Conservation (phyloP, 2,888 invertebrate species). For the Apotomis capreana region DNA sequence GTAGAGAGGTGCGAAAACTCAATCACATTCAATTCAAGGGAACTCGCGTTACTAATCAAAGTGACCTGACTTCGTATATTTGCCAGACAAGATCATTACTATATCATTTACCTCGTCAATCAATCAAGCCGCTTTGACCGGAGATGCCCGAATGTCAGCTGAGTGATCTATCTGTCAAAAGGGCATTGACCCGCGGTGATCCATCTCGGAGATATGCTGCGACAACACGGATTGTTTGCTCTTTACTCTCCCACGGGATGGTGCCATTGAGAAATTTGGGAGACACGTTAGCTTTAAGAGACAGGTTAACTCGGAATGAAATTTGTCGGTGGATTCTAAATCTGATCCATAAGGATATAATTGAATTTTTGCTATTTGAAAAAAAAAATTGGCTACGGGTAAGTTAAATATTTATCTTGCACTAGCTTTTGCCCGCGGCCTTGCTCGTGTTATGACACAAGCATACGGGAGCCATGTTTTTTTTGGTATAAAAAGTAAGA, state of each 20-base stretch:
- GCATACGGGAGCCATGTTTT: too few relatives aligned
- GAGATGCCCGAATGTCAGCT: conserved; percentile 31
- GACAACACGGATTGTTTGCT: conserved; percentile 30
- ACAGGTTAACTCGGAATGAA: neutral
- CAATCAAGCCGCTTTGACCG: conserved; percentile 29
- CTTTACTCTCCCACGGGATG: conserved; percentile 31
- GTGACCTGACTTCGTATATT: neutral
- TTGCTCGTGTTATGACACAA: too few relatives aligned
- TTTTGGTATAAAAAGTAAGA: too few relatives aligned
- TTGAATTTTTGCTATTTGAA: too few relatives aligned
- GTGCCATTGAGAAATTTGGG: conserved; percentile 25
- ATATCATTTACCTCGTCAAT: conserved; percentile 33
- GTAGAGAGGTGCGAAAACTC: neutral
- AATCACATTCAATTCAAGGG: neutral
- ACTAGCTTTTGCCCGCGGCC: too few relatives aligned
- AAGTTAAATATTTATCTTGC: too few relatives aligned
- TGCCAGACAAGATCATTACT: conserved; percentile 17
- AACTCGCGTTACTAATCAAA: neutral
- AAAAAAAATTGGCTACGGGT: too few relatives aligned
- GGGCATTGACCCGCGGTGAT: conserved; percentile 31
- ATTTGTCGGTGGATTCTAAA: neutral
- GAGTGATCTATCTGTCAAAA: conserved; percentile 33
- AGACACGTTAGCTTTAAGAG: conserved; percentile 1
- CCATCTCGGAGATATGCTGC: conserved; percentile 33
- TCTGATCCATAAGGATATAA: neutral